Conservation (phyloP, 2,888 invertebrate genomes). For the Adineta ricciae region DNA sequence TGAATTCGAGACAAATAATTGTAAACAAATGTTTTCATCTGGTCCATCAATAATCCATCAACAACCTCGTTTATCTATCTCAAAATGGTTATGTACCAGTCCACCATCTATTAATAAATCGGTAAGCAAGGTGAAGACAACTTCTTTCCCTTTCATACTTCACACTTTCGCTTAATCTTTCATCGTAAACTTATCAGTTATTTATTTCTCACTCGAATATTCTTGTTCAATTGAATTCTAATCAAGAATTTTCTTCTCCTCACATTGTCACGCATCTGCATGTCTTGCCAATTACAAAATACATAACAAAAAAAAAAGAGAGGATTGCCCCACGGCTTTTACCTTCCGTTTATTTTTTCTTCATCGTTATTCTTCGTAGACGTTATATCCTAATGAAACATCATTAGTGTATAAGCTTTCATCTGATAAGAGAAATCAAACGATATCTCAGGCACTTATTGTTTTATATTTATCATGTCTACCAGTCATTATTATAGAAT, state of each 20-base stretch:
- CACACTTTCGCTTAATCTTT: background rate
- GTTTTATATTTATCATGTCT: background rate
- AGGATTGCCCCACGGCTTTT: background rate
- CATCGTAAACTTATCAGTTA: background rate
- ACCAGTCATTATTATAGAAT: background rate
- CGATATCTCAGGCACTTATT: background rate
- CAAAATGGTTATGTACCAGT: background rate
- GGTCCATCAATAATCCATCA: background rate
- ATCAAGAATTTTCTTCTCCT: background rate
- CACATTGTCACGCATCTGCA: background rate
- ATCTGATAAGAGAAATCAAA: background rate
- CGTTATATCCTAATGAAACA: background rate
- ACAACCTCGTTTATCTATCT: background rate
- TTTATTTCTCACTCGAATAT: background rate
- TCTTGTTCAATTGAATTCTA: background rate
- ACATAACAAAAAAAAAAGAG: background rate
- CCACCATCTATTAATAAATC: background rate
- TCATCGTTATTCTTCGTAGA: background rate
- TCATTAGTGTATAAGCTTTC: background rate
- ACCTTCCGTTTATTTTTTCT: background rate
- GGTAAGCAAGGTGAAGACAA: background rate
- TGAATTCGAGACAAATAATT: background rate
- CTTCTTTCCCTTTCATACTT: background rate
- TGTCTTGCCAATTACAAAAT: background rate
- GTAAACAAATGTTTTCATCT: background rate